Percentiles rank a stretch among this genome's conserved stretches.
Evolutionary conservation across 2,797 vertebrate species (phyloP).

Genomic region (Fratercula arctica): DNA sequence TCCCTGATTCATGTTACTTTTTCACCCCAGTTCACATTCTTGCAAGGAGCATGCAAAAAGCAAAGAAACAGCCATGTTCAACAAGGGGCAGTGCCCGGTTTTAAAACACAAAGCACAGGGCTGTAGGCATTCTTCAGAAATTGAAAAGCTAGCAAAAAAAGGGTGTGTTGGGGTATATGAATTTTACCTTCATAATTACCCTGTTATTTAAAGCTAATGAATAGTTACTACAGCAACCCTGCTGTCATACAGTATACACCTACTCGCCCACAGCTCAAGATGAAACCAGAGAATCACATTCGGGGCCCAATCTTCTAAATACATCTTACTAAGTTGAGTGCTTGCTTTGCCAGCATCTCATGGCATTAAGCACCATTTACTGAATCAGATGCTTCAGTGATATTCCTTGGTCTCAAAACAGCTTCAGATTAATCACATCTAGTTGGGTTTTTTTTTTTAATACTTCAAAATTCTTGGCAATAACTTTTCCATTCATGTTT

Average conservation of each 20-base stretch:
- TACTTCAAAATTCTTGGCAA: not conserved
- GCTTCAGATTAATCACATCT: not conserved
- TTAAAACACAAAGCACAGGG: slow-evolving; percentile 50
- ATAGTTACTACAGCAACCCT: slow-evolving; percentile 65
- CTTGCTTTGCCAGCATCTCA: not conserved
- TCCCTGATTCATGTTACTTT: slow-evolving; percentile 52
- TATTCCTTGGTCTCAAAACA: not conserved
- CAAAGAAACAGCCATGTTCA: not conserved
- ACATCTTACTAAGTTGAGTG: not conserved
- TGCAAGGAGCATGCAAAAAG: slow-evolving; percentile 9
- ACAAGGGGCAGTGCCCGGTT: slow-evolving; percentile 23
- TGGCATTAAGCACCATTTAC: not conserved
- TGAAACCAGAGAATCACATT: slow-evolving; percentile 6
- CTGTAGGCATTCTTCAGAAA: slow-evolving; percentile 63
- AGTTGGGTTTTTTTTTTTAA: not conserved
- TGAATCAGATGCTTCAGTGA: not conserved
- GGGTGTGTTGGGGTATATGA: slow-evolving; percentile 65
- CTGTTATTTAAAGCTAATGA: slow-evolving; percentile 72
- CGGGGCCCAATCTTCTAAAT: not conserved
- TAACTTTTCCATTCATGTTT: not conserved
- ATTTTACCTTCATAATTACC: slow-evolving; percentile 66
- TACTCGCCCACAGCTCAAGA: slow-evolving; percentile 10
- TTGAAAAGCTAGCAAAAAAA: slow-evolving; percentile 54
- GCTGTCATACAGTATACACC: slow-evolving; percentile 8
- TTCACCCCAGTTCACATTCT: slow-evolving; percentile 39